These are phyloP conservation scores for Sturnus vulgaris DNA, from an alignment of 2,113 vertebrate species.

Conservation along the genomic window DNA sequence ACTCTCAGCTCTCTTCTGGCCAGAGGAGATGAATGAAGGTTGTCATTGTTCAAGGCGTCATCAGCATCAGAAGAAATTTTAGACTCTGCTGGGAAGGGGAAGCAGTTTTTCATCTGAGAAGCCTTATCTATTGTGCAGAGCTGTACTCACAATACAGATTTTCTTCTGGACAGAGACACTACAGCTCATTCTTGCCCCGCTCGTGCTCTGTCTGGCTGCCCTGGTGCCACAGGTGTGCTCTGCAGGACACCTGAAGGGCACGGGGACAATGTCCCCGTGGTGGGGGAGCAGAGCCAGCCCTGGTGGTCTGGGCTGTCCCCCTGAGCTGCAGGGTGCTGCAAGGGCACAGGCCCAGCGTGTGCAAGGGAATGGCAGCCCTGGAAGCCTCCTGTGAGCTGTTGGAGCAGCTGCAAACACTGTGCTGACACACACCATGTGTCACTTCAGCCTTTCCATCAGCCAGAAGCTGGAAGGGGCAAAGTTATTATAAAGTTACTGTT, in stretches of 20 bases:
- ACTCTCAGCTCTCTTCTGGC: conserved; percentile 27
- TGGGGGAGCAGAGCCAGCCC: background rate
- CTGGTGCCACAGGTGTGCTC: fast-evolving
- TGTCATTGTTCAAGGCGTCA: conserved; percentile 43
- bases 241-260: background rate
- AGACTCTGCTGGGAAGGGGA: background rate
- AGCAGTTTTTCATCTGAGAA: conserved; percentile 47
- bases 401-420: background rate
- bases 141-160: background rate
- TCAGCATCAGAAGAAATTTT: conserved; percentile 33
- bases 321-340: background rate
- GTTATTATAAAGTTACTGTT: background rate
- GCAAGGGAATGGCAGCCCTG: background rate
- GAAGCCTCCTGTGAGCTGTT: background rate
- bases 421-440: background rate
- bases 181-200: background rate
- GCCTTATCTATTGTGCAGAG: conserved; percentile 8
- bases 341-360: background rate
- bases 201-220: background rate
- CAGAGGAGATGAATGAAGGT: conserved; percentile 53
- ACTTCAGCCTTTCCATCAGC: background rate
- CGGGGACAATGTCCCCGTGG: fast-evolving
- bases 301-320: background rate
- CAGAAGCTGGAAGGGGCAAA: background rate
- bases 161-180: background rate